Base-by-base conservation (phyloP, 92 coral and sea anemone genomes). In the Paragorgia papillata region DNA sequence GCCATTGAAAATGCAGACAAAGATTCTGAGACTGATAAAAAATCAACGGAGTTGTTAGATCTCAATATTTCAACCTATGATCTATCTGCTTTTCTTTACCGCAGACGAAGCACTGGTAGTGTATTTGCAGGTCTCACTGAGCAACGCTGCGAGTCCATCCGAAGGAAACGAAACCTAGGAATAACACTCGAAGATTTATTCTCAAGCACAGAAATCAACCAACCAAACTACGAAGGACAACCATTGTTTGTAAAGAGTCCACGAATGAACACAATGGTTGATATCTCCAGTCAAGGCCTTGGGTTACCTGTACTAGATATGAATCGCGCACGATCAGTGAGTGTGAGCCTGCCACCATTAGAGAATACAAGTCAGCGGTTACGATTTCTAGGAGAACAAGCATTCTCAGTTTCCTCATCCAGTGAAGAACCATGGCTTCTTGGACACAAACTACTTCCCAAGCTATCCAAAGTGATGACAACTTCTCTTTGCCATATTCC, bases 111-210 rank as follows among this genome's bases (percentile, higher is more conserved):
- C 58, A 53, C 78, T 2, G 78, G 78, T 17, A 71, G 78, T 55
- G 14, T 48, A 7, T 68, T 25, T 21, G 30, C 28, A 49, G 75
- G 75, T 29, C 64, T 71, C 8, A 51, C 78, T 10, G 50, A 55
- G 30, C 21, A 53, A 35, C 78, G 50, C 27, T 53, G 58, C 65
- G 78, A 71, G 53, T 18, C 49, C 12, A 55, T 71, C 35, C 62
- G 51, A 15, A 30, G 28, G 37, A 71, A 71, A 51, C 20, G 41
- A 4, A 39, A 53, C 8, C 37, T 71, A 2, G 78, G 78, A 13
- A 71, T 71, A 19, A 55, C 78, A 12, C 25, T 71, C n/a, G 78
- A 71, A 28, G 78, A 71, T 22, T 55, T 69, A 21, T 69, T 69
- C 60, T 69, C 76, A 3, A 48, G 41, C 24, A 71, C 63, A 9